These are phyloP conservation scores for Stomatorhinus ivindoensis DNA, from an alignment of 2,113 vertebrate genomes.

Conservation along the genomic window DNA sequence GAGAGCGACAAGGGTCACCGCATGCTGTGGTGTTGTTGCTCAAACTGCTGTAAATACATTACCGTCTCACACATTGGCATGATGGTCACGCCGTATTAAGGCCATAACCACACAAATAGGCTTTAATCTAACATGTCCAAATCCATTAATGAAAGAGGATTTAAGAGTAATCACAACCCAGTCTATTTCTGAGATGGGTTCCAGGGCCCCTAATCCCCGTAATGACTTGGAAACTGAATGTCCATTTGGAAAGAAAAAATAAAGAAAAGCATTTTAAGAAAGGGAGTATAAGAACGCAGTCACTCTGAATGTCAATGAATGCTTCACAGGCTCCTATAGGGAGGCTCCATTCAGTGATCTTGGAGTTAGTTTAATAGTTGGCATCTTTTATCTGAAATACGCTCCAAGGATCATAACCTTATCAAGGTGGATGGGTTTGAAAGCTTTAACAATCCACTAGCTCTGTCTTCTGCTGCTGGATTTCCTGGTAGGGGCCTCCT, in stretches of 20 bases:
- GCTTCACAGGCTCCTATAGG: neutral
- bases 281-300: neutral
- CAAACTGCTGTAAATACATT: conserved; percentile 6
- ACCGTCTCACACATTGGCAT: neutral
- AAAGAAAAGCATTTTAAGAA: neutral
- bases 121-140: conserved; percentile 16
- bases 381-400: neutral
- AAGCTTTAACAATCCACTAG: neutral
- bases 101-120: neutral
- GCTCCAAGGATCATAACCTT: neutral
- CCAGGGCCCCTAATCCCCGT: neutral
- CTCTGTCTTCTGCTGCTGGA: neutral
- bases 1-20: neutral
- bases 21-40: neutral
- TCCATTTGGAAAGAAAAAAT: conserved; percentile 10
- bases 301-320: neutral
- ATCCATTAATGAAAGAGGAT: conserved; percentile 17
- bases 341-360: neutral
- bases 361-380: neutral
- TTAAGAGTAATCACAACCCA: conserved; percentile 17
- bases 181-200: neutral
- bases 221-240: neutral
- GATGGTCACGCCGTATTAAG: neutral
- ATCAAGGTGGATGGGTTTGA: neutral
- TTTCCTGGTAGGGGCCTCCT: neutral